phyloP scores from a whole-genome alignment of 30 jellyfish, hydroid and myxozoan species.

The Rhopilema esculentum region DNA sequence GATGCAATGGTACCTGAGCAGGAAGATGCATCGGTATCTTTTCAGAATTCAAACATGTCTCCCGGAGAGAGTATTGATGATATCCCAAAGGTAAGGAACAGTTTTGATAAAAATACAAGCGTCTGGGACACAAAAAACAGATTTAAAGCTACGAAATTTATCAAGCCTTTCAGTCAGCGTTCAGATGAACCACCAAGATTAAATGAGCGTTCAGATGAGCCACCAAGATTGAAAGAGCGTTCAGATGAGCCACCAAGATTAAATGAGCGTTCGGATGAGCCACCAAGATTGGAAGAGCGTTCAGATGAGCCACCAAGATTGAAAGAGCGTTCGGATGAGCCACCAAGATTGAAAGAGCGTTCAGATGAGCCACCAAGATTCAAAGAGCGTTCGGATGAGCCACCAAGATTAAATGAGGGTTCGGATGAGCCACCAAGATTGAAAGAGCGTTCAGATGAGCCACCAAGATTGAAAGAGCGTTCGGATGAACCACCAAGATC shows the following conservation, averaged over 20 bases:
- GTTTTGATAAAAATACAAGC: background rate
- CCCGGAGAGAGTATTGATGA: too few relatives aligned
- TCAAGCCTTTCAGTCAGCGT: background rate
- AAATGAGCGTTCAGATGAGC: background rate
- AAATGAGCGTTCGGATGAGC: background rate
- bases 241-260: background rate
- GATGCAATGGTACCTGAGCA: background rate
- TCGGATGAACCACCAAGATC: conserved; percentile 20
- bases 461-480: background rate
- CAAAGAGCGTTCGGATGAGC: background rate
- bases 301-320: conserved; percentile 9
- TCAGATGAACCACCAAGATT: conserved; percentile 1
- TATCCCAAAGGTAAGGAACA: background rate
- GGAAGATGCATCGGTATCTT: background rate
- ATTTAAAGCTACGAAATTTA: too few relatives aligned
- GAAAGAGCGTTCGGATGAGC: background rate
- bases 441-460: background rate
- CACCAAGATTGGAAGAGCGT: background rate
- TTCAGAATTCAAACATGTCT: background rate
- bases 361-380: conserved; percentile 13
- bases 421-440: conserved; percentile 16
- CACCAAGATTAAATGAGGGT: background rate
- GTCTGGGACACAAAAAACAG: too few relatives aligned
- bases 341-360: background rate
- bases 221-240: background rate